Conservation (phyloP, 2,797 vertebrate genomes). For the Halcyon chelicuti region DNA sequence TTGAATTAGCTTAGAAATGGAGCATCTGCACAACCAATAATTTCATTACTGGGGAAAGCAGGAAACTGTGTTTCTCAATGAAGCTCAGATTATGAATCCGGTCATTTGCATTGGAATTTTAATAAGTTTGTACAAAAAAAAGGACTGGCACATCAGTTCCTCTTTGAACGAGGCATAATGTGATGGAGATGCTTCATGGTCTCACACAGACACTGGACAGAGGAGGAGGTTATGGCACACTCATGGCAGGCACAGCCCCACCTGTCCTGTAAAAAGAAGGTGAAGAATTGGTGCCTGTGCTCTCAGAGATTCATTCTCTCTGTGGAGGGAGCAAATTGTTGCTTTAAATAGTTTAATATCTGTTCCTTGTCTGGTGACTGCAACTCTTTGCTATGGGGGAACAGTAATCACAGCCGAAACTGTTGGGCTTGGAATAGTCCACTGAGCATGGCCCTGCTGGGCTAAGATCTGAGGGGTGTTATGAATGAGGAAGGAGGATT, state of each 20-base stretch:
- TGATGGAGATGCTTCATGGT: neutral
- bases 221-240: neutral
- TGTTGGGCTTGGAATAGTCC: neutral
- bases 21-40: constrained; percentile 70
- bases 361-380: neutral
- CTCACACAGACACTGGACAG: neutral
- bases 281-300: neutral
- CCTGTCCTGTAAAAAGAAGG: neutral
- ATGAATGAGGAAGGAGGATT: neutral
- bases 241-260: neutral
- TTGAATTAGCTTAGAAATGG: constrained; percentile 65
- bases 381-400: neutral
- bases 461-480: neutral
- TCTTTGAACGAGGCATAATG: constrained; percentile 26
- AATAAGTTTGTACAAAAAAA: constrained; percentile 64
- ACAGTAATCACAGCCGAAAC: neutral
- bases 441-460: accelerated
- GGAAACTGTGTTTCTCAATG: constrained; percentile 74
- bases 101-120: constrained; percentile 74
- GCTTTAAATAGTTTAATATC: neutral
- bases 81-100: constrained; percentile 66
- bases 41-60: constrained; percentile 67
- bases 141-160: constrained; percentile 38
- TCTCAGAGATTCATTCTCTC: neutral
- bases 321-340: neutral